Conservation (phyloP, 2,797 vertebrate species). For the Rhabdophis nuchalis region DNA sequence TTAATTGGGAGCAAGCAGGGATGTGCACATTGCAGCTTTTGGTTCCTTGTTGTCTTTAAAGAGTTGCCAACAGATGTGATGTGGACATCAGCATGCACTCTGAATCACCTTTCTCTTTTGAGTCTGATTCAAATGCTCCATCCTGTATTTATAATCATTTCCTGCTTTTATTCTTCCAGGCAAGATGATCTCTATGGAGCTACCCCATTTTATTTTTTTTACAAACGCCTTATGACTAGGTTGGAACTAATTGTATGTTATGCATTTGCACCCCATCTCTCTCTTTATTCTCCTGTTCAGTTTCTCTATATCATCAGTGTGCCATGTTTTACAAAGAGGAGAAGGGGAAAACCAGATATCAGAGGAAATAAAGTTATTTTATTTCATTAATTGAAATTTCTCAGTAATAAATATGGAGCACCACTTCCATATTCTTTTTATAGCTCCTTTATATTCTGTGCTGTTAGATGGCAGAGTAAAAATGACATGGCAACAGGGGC, state of each 20-base stretch:
- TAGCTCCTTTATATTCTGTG: neutral
- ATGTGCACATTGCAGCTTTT: neutral
- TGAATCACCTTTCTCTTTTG: neutral
- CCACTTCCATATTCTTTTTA: neutral
- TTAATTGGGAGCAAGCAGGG: neutral
- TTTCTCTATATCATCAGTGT: neutral
- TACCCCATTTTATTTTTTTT: neutral
- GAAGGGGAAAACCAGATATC: neutral
- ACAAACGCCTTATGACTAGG: neutral
- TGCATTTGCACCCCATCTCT: neutral
- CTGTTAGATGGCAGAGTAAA: neutral
- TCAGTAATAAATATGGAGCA: neutral
- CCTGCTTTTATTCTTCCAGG: neutral
- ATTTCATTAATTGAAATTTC: neutral
- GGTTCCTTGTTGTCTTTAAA: neutral
- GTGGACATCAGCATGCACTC: neutral
- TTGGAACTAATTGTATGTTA: neutral
- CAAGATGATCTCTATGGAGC: neutral
- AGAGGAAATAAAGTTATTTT: neutral
- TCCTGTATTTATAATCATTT: neutral
- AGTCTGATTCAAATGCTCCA: neutral
- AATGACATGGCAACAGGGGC: neutral
- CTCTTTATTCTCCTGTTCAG: neutral
- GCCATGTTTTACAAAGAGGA: neutral
- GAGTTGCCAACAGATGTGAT: neutral